phyloP scores from a whole-genome alignment of 2,113 vertebrate genomes.

The Lepisosteus oculatus region DNA sequence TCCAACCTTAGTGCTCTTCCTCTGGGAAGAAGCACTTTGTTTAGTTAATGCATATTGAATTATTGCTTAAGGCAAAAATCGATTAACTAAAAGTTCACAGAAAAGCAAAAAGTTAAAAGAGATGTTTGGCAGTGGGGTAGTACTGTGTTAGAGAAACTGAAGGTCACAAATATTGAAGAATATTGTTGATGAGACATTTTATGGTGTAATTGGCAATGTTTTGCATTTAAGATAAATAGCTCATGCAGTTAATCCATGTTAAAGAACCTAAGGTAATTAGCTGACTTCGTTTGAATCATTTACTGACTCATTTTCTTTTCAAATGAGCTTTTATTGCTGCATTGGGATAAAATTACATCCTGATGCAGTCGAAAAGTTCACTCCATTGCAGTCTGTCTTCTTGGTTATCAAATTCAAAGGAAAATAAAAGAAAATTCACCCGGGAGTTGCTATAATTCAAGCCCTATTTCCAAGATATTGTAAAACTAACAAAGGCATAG shows the following conservation, averaged over 20 bases:
- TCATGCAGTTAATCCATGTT: slow-evolving; percentile 23
- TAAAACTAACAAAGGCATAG: no score
- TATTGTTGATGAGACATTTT: slow-evolving; percentile 20
- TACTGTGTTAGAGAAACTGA: slow-evolving; percentile 49
- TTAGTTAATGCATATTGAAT: slow-evolving; percentile 53
- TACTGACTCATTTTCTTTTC: slow-evolving; percentile 21
- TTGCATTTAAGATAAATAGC: slow-evolving; percentile 12
- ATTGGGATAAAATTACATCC: background rate
- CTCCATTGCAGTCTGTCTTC: no score
- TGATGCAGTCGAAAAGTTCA: slow-evolving; percentile 3
- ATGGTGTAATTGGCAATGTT: slow-evolving; percentile 8
- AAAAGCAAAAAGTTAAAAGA: slow-evolving; percentile 38
- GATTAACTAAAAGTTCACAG: slow-evolving; percentile 58
- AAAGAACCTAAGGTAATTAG: slow-evolving; percentile 19
- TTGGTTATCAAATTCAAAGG: no score
- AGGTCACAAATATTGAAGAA: slow-evolving; percentile 42
- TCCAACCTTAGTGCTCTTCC: slow-evolving; percentile 11
- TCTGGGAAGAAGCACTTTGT: slow-evolving; percentile 31
- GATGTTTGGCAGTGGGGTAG: slow-evolving; percentile 43
- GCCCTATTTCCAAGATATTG: no score
- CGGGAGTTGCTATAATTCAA: no score
- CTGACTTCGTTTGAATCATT: slow-evolving; percentile 25
- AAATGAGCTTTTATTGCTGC: background rate
- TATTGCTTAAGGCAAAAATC: slow-evolving; percentile 53
- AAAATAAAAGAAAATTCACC: no score